phyloP scores from a whole-genome alignment of 2,113 vertebrate species.

The Planiliza haematocheilus region DNA sequence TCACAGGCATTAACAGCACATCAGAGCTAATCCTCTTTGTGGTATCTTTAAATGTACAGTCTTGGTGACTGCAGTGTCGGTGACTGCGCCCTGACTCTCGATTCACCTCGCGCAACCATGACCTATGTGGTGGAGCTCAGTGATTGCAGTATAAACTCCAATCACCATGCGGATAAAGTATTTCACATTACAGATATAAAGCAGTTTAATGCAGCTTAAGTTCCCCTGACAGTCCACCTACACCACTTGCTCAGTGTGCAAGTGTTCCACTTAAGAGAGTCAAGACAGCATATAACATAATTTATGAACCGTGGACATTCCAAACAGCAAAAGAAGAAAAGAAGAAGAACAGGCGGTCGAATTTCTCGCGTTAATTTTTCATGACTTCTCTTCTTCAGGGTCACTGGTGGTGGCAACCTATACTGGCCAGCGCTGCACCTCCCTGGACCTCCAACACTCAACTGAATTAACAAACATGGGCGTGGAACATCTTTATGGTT shows the following conservation, averaged over 20 bases:
- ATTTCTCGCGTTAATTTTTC: constrained; percentile 77
- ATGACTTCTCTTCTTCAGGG: constrained; percentile 75
- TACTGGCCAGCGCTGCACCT: constrained; percentile 39
- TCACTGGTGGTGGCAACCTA: constrained; percentile 66
- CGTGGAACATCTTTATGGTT: constrained; percentile 28
- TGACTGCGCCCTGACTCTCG: constrained; percentile 29
- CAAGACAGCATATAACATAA: constrained; percentile 32
- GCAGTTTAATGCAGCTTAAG: constrained; percentile 36
- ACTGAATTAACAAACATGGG: constrained; percentile 47
- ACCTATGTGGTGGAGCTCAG: constrained; percentile 48
- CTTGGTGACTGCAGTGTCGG: neutral
- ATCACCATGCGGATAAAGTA: constrained; percentile 42
- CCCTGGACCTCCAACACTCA: constrained; percentile 41
- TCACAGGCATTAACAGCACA: constrained; percentile 10
- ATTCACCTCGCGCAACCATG: constrained; percentile 43
- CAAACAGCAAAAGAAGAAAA: constrained; percentile 46
- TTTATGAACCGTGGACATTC: constrained; percentile 35
- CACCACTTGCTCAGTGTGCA: neutral
- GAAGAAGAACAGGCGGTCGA: constrained; percentile 52
- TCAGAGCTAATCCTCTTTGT: constrained; percentile 19
- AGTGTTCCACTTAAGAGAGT: neutral
- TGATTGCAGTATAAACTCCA: constrained; percentile 49
- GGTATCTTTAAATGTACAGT: constrained; percentile 21
- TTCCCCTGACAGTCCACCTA: constrained; percentile 23
- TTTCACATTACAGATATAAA: constrained; percentile 45